phyloP scores from a whole-genome alignment of 2,888 invertebrate genomes.

The Empis stercorea region DNA sequence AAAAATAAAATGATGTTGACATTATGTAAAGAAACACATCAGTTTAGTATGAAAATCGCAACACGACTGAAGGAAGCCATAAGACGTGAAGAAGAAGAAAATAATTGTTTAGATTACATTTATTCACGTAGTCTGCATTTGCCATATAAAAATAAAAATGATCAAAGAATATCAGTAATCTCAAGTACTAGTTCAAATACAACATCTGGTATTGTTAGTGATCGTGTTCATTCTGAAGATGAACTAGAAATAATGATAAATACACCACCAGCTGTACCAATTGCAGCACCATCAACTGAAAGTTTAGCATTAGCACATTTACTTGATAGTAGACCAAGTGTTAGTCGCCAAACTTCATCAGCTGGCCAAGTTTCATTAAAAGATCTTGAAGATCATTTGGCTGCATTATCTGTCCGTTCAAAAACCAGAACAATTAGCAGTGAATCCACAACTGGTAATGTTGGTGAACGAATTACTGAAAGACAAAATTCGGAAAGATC shows the following conservation, averaged over 20 bases:
- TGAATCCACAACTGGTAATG: slow-evolving; percentile 17
- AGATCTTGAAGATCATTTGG: slow-evolving; percentile 36
- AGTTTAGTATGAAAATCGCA: slow-evolving; percentile 87
- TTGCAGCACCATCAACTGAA: slow-evolving; percentile 66
- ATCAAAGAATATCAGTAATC: slow-evolving; percentile 79
- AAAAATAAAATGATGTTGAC: slow-evolving; percentile 83
- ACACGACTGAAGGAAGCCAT: slow-evolving; percentile 71
- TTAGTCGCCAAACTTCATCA: slow-evolving; percentile 44
- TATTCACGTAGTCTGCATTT: slow-evolving; percentile 52
- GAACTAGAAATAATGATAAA: slow-evolving; percentile 83
- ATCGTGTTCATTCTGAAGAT: slow-evolving; percentile 87
- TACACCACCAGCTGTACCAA: slow-evolving; percentile 59
- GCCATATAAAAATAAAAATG: slow-evolving; percentile 52
- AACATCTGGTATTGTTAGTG: slow-evolving; percentile 92
- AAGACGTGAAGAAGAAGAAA: slow-evolving; percentile 71
- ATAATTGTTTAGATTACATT: slow-evolving; percentile 53
- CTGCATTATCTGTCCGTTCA: slow-evolving; percentile 32
- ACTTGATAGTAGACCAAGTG: slow-evolving; percentile 45
- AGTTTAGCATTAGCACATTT: slow-evolving; percentile 69
- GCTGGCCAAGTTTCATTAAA: slow-evolving; percentile 36
- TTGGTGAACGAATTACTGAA: slow-evolving; percentile 10
- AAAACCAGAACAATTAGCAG: slow-evolving; percentile 17
- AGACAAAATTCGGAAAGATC: slow-evolving; percentile 16
- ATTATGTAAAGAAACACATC: slow-evolving; percentile 84
- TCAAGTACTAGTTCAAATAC: slow-evolving; percentile 93